Base-by-base conservation (phyloP, 2,797 vertebrate species). In the Danio albolineatus region DNA sequence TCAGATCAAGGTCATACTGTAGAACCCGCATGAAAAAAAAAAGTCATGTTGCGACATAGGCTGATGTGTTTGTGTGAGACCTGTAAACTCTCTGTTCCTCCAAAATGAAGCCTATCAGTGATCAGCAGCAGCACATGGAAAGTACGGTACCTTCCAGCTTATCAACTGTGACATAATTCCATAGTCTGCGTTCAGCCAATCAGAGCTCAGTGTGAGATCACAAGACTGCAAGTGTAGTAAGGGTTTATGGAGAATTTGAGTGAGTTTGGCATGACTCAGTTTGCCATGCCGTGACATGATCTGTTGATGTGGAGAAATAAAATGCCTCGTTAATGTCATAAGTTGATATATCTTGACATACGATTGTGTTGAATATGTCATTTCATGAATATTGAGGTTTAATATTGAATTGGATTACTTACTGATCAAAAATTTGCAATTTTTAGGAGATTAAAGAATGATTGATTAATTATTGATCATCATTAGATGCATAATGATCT, bases 71-170 rank as follows among this genome's bases (percentile, higher is more conserved):
- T 51, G 36, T 28, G 48, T 67, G 60, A 80, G 73, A 66, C 64
- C 57, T 79, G 62, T 59, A 66, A 64, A 77, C 56, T 83, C 41
- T 86, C 56, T 81, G 82, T 83, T 85, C 84, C 85, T 83, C 71
- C 67, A 72, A 72, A 74, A 73, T 28, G 41, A 38, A 48, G 72
- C 71, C 79, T 82, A 84, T 86, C 83, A 78, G 73, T 51, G 59
- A 66, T 86, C 79, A 78, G 90, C 73, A 89, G 85, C 48, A 90
- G 80, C 76, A 86, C 81, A 83, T 4, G 90, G 90, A 93, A 93
- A 92, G 91, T 91, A 91, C 89, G 77, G 91, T 90, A 85, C 83
- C 87, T 93, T 93, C 88, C 88, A 78, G 48, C 82, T 90, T 89
- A 88, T 84, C 90, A 89, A 89, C 90, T 86, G 76, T 83, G 71